Conservation (phyloP, 2,113 vertebrate species). For the Ceuthmochares aereus region DNA sequence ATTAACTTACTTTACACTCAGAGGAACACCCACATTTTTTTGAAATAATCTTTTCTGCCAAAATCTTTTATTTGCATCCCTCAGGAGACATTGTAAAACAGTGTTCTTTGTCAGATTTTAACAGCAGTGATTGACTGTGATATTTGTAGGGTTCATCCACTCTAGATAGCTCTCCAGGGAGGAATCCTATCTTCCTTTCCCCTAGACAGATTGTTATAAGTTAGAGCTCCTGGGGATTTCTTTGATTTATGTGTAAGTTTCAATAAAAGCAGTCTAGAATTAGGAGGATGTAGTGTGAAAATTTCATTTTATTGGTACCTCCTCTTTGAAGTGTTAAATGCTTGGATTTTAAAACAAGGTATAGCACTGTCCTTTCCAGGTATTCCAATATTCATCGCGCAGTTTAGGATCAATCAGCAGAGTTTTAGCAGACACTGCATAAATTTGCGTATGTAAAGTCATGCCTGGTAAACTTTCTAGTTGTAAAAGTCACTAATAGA, state of each 20-base stretch:
- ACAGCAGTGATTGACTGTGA: background rate
- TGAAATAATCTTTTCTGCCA: background rate
- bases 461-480: background rate
- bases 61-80: background rate
- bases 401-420: background rate
- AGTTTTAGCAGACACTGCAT: background rate
- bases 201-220: slow-evolving; percentile 17
- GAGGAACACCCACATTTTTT: background rate
- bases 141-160: slow-evolving; percentile 19
- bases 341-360: background rate
- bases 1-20: background rate
- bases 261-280: background rate
- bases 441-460: background rate
- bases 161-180: background rate
- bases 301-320: background rate
- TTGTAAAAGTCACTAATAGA: background rate
- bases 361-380: background rate
- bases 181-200: background rate
- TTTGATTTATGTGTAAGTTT: slow-evolving; percentile 23
- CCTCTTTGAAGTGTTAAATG: slow-evolving; percentile 19
- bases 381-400: background rate
- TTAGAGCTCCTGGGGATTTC: background rate
- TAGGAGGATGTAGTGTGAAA: background rate
- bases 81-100: background rate
- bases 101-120: background rate